Conservation (phyloP, 2,113 vertebrate species). For the Lepus americanus region DNA sequence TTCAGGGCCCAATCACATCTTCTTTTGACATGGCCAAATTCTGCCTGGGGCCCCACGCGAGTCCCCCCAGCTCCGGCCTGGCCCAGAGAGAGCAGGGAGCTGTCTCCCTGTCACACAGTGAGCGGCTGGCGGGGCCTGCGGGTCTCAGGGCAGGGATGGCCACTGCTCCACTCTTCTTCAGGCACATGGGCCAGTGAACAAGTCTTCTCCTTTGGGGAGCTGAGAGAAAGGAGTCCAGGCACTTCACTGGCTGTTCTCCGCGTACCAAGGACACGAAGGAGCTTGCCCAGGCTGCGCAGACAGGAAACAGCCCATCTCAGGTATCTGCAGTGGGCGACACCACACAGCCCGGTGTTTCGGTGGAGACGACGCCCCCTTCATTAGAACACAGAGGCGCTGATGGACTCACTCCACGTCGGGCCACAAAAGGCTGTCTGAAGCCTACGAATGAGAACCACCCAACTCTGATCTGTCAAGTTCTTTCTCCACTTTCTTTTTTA, state of each 20-base stretch:
- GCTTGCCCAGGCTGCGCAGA: slow-evolving; percentile 58
- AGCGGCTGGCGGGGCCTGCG: neutral
- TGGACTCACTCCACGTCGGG: slow-evolving; percentile 42
- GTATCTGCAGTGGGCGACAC: slow-evolving; percentile 46
- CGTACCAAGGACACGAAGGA: slow-evolving; percentile 54
- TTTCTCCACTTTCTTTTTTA: slow-evolving; percentile 69
- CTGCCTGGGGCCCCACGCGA: neutral
- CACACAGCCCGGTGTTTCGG: slow-evolving; percentile 48
- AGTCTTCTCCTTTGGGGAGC: slow-evolving; percentile 30
- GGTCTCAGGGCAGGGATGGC: neutral
- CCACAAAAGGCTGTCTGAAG: slow-evolving; percentile 34
- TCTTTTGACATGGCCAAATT: slow-evolving; percentile 22
- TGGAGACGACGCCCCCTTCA: slow-evolving; percentile 48
- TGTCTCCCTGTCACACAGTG: slow-evolving; percentile 13
- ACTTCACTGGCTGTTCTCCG: slow-evolving; percentile 27
- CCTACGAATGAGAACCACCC: slow-evolving; percentile 55
- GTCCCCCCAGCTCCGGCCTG: neutral
- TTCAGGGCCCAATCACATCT: slow-evolving; percentile 20
- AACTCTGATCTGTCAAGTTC: slow-evolving; percentile 66
- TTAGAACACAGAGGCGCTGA: slow-evolving; percentile 64
- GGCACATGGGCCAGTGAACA: slow-evolving; percentile 44
- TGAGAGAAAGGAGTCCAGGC: slow-evolving; percentile 47
- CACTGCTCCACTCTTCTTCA: slow-evolving; percentile 40
- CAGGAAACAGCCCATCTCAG: slow-evolving; percentile 76
- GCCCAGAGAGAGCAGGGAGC: neutral